Conservation (phyloP, 2,888 invertebrate species). For the Acholoe squamosa region DNA sequence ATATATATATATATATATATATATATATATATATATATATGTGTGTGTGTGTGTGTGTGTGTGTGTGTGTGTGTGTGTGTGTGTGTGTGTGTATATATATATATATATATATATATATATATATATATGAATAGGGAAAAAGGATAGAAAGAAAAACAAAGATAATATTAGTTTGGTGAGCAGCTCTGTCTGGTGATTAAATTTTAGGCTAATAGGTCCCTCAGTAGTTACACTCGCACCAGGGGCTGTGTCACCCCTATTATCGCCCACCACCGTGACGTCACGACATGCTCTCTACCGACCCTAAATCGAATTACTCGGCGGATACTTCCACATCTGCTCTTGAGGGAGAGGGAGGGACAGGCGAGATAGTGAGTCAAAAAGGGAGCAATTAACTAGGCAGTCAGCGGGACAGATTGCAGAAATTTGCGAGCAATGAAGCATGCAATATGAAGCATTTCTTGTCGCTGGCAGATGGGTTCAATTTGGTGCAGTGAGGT, state of each 20-base stretch:
- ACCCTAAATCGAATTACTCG: not conserved
- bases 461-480: not conserved
- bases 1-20: no score
- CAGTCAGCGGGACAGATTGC: not conserved
- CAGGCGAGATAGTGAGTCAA: conserved; percentile 1
- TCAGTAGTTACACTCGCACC: not conserved
- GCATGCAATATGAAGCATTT: not conserved
- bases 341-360: not conserved
- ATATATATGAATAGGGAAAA: no score
- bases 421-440: not conserved
- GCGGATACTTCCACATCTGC: not conserved
- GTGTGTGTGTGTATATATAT: no score
- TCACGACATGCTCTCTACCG: not conserved
- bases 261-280: conserved; percentile 9
- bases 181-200: no score
- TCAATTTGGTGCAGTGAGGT: not conserved
- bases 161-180: no score
- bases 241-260: not conserved
- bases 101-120: no score
- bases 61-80: no score
- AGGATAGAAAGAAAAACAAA: no score
- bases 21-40: no score
- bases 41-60: no score
- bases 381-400: conserved; percentile 2
- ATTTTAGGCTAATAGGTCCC: no score